Conservation (phyloP, 2,797 vertebrate genomes). For the Rhinella marina region DNA sequence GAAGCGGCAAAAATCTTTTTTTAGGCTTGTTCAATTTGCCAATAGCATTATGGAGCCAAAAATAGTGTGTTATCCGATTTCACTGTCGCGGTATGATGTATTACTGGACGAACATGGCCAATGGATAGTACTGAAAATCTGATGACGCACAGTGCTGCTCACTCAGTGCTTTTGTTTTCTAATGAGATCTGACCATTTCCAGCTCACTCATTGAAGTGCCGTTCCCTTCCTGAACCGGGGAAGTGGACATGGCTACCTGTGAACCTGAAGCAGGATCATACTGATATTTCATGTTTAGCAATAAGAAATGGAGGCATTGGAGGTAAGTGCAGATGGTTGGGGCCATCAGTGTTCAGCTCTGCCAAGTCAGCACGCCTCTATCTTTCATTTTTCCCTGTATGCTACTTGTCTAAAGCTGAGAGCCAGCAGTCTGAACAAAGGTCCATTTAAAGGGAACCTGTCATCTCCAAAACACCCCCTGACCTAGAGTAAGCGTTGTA, state of each 20-base stretch:
- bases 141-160: constrained; percentile 1
- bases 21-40: constrained; percentile 28
- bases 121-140: neutral
- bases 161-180: neutral
- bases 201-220: neutral
- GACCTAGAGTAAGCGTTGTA: no score
- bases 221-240: neutral
- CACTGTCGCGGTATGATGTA: constrained; percentile 11
- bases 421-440: neutral
- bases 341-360: neutral
- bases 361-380: neutral
- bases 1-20: neutral
- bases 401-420: neutral
- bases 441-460: no score
- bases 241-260: neutral
- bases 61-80: constrained; percentile 37
- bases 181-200: constrained; percentile 7
- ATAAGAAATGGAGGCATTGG: neutral
- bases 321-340: neutral
- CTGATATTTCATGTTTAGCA: neutral
- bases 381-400: neutral
- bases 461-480: no score
- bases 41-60: constrained; percentile 18
- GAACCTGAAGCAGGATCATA: neutral
- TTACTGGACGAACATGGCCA: constrained; percentile 21